phyloP scores from a whole-genome alignment of 2,113 vertebrate species.

The Orthonyx spaldingii region DNA sequence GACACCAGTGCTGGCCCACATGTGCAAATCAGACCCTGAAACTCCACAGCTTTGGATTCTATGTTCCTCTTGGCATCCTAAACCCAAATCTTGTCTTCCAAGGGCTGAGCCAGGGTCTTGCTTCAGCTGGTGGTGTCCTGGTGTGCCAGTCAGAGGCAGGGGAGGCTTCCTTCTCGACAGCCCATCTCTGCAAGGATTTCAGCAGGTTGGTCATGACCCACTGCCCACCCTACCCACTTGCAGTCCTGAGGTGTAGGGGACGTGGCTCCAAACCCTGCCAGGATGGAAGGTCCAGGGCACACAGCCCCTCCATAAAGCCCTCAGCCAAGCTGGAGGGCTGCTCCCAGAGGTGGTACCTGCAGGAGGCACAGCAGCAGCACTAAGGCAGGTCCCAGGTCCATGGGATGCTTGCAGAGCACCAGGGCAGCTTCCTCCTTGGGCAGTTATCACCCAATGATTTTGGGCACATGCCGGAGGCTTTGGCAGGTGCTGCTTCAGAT shows the following conservation, averaged over 20 bases:
- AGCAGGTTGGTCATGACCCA: not conserved
- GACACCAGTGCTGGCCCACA: rapidly evolving
- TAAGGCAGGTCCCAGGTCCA: rapidly evolving
- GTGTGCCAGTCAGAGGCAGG: not conserved
- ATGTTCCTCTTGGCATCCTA: not conserved
- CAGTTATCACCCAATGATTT: not conserved
- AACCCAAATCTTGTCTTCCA: not conserved
- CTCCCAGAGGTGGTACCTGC: not conserved
- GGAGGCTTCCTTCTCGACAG: not conserved
- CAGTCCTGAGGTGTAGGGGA: not conserved
- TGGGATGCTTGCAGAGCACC: rapidly evolving
- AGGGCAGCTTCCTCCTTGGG: not conserved
- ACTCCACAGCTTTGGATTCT: not conserved
- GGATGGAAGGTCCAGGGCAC: not conserved
- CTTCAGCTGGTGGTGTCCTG: not conserved
- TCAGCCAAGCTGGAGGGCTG: rapidly evolving
- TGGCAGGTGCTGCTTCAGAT: not conserved
- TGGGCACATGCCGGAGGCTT: rapidly evolving
- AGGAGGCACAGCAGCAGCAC: not conserved
- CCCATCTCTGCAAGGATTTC: not conserved
- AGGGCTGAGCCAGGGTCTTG: not conserved
- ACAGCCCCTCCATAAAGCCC: not conserved
- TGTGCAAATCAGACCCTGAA: not conserved
- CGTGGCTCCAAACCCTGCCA: not conserved
- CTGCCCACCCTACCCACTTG: not conserved